Evolutionary conservation across 2,888 invertebrate genomes (phyloP).

Genomic region (Drosophila formosana): DNA sequence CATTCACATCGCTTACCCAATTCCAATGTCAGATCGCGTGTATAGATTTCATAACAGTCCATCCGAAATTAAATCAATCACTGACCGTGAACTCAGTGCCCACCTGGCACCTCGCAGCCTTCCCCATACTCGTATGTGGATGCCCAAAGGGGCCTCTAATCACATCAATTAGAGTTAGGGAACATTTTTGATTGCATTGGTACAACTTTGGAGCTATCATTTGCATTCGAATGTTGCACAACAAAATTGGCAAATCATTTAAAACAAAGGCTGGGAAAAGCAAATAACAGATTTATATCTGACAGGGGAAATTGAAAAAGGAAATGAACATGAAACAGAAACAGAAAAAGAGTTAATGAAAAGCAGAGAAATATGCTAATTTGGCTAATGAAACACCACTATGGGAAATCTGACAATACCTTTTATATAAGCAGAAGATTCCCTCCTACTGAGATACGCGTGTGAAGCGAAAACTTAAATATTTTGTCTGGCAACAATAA

Average conservation of each 20-base stretch:
- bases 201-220: constrained; percentile 11
- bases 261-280: constrained; percentile 9
- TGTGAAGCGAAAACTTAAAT: constrained; percentile 34
- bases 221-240: constrained; percentile 17
- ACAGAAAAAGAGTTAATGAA: constrained; percentile 26
- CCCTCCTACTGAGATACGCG: constrained; percentile 31
- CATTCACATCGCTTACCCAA: constrained; percentile 59
- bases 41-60: constrained; percentile 55
- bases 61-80: constrained; percentile 71
- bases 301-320: constrained; percentile 34
- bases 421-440: constrained; percentile 12
- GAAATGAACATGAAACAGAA: constrained; percentile 21
- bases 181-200: constrained; percentile 11
- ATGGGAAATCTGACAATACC: constrained; percentile 40
- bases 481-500: constrained; percentile 20
- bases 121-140: not conserved
- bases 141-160: not conserved
- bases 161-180: constrained; percentile 9
- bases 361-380: constrained; percentile 54
- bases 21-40: constrained; percentile 75
- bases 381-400: constrained; percentile 42
- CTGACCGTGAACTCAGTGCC: constrained; percentile 69
- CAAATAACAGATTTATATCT: constrained; percentile 6
- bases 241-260: constrained; percentile 16
- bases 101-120: not conserved